Evolutionary conservation across 2,888 invertebrate genomes (phyloP), one percentile per base, ranked within the genome.

Genomic region (Hyalella azteca): DNA sequence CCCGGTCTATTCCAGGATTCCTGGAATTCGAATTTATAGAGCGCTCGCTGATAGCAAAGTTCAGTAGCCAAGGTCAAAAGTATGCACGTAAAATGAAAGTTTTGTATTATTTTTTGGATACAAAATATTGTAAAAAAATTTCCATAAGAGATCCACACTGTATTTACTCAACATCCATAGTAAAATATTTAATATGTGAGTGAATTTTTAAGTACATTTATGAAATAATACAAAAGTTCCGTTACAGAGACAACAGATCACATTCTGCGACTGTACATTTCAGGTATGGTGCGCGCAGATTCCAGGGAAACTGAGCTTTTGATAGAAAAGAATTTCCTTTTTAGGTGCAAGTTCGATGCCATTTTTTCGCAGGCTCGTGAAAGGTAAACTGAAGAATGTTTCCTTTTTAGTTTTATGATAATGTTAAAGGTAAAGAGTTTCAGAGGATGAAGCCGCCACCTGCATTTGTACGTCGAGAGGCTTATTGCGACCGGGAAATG

Each of bases 361-460:
- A 36, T 66, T 66, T 66, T 66, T 66, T 66, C 36, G 66, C 66
- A 19, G 36, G 66, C 39, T 36, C 7, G 19, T 66, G 66, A 66
- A 66, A 66, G 66, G 66, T 66, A 66, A 66, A 66, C 66, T 66
- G 66, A 66, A 66, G 66, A 66, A 66, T 66, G 66, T 66, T 66
- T 66, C 66, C 66, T 36, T 66, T 54, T 66, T 36, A 36, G 26
- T 11, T 5, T 36, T 66, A 66, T 66, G 66, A 66, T 66, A 66
- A 66, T 66, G 66, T 66, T 36, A 29, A 36, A 36, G 66, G 66
- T 22, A 66, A 66, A 66, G 66, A 66, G 66, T 66, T 66, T 13
- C 11, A 22, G 11, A 15, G 54, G 13, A n/a, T n/a, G 19, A 5
- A 15, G 1, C 36, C 66, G n/a, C 36, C 36, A n/a, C n/a, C 66